These are phyloP conservation scores for Trematomus loennbergii DNA, from an alignment of 2,113 vertebrate genomes.

Conservation along the genomic window DNA sequence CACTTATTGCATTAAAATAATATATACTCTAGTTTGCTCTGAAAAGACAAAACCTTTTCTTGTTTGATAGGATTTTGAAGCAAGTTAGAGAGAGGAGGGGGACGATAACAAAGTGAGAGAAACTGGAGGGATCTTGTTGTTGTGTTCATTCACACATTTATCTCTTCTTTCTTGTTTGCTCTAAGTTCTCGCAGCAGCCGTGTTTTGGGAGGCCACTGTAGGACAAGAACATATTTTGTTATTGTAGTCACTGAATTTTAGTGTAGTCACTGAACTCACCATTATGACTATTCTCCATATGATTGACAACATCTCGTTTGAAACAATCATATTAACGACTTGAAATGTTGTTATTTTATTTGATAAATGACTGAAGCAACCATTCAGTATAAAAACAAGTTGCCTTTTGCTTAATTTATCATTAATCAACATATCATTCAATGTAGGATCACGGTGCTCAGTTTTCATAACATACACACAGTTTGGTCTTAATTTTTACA, in stretches of 20 bases:
- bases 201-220: slow-evolving; percentile 1
- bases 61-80: not conserved
- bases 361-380: too few relatives aligned
- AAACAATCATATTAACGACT: too few relatives aligned
- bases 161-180: not conserved
- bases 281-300: too few relatives aligned
- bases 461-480: too few relatives aligned
- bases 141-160: slow-evolving; percentile 23
- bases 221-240: not conserved
- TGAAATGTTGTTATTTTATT: too few relatives aligned
- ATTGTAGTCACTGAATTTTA: not conserved
- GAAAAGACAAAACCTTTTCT: not conserved
- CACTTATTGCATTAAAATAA: not conserved
- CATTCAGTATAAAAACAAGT: too few relatives aligned
- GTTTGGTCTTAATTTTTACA: too few relatives aligned
- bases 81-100: not conserved
- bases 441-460: too few relatives aligned
- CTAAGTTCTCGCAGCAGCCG: slow-evolving; percentile 8
- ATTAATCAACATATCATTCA: too few relatives aligned
- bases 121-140: not conserved
- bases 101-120: not conserved
- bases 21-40: not conserved
- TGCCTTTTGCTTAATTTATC: too few relatives aligned
- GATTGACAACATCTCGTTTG: too few relatives aligned
- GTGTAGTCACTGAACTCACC: not conserved